Base-by-base conservation (phyloP, 2,888 invertebrate species). In the Spilosoma lubricipeda region DNA sequence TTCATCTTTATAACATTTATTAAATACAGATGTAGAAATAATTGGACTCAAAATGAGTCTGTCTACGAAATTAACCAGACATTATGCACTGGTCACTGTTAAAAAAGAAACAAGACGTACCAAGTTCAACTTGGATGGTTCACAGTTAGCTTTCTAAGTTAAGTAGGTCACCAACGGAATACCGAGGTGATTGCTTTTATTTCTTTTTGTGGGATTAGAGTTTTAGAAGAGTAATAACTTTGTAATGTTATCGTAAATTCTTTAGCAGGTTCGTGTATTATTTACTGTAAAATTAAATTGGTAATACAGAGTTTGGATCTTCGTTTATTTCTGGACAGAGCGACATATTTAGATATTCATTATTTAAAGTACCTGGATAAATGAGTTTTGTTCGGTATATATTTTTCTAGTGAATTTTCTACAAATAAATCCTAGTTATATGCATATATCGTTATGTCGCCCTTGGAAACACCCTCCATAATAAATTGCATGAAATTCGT, bases 141-240 rank as follows among this genome's bases (percentile, higher is more conserved):
- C 30, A 70, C 63, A 33, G 70, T 64, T 64, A 71, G 64, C 70
- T 71, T 71, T 71, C 70, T 64, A 70, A 70, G 30, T 30, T 27
- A 70, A 48, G 64, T 71, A n/a, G 70, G 70, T 33, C 64, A 71
- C n/a, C 42, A 71, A 63, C 63, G 64, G 70, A 45, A 71, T 71
- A 42, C 15, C 63, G 45, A 30, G 23, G 13, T 36, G 45, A 45
- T 64, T n/a, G 42, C 18, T 64, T 64, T 71, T 48, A 64, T 48
- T 64, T 48, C 7, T 63, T 63, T 30, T 63, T 63, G 30, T 63
- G 27, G 27, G 63, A 27, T 63, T 63, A 27, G 18, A 30, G 4
- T 30, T 27, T 63, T 63, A 4, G 30, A 59, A 27, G n/a, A n/a
- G 59, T 30, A 18, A 18, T 63, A 30, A 15, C 2, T 2, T 18